Evolutionary conservation across 2,888 invertebrate species (phyloP), one percentile per base, ranked within the genome.

Genomic region (Orgyia antiqua): DNA sequence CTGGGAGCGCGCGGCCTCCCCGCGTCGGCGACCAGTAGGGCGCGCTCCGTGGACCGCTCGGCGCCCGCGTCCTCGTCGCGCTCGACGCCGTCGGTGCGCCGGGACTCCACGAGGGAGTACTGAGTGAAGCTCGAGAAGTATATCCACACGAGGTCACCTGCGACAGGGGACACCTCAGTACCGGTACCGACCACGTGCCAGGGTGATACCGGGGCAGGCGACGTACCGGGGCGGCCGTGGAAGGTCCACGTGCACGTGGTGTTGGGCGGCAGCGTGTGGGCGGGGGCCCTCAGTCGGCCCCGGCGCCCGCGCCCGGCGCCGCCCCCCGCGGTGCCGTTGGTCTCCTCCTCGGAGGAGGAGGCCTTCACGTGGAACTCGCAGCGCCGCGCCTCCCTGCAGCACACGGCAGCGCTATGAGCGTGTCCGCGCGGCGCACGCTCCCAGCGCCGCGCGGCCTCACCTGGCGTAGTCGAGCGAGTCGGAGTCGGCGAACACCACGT

Each of bases 211-310:
- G n/a, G 1, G 6, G 4, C 4, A 4, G 4, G 4, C n/a, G 20
- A 20, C 20, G n/a, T 18, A 82, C 87, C 90, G 4, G 91, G 89
- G 44, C 91, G 89, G 13, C 95, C 95, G 64, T 91, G 90, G 68
- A 96, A 94, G 47, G 91, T 92, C 89, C 95, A 96, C 13, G 92
- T 93, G 83, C 96, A 96, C 24, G 94, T 94, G 33, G 95, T 94
- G 64, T 93, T 93, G 1, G 94, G 94, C 10, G 95, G 93, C 52
- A 95, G 84, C 26, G 95, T 93, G 79, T 96, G 95, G 28, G 93
- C 88, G 1, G 95, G 95, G 45, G 94, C 94, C 26, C 93, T 88
- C 29, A 95, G 78, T 11, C 89, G 86, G 2, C 95, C 95, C 56
- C 91, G 90, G 20, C 94, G 87, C 25, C 91, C 93, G 15, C 84